A percentile compares a stretch with the other conserved stretches of the same genome.
phyloP scores from a whole-genome alignment of 2,888 invertebrate genomes.

The Aphodius granarius region DNA sequence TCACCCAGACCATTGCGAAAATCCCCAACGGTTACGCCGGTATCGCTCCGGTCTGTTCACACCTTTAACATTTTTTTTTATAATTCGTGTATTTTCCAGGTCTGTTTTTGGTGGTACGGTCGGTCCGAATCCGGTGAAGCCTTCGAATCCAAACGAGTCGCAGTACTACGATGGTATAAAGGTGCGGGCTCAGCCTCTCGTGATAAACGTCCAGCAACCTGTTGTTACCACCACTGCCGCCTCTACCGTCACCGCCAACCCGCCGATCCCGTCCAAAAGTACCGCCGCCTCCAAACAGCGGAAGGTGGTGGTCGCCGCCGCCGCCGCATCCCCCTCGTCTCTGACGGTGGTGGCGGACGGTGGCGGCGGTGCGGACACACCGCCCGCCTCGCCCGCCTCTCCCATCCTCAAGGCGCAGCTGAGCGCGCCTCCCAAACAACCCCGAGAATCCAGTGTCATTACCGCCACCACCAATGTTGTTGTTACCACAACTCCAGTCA shows the following conservation, averaged over 20 bases:
- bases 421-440: constrained; percentile 66
- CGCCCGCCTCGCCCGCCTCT: constrained; percentile 66
- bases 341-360: constrained; percentile 28
- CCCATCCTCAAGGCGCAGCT: constrained; percentile 85
- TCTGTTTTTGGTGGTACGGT: constrained; percentile 82
- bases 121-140: constrained; percentile 75
- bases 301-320: constrained; percentile 29
- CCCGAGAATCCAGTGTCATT: constrained; percentile 45
- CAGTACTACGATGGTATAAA: constrained; percentile 72
- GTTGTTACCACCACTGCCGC: constrained; percentile 27
- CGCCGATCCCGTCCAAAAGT: constrained; percentile 29
- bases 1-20: too few species aligned
- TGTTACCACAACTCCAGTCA: constrained; percentile 42
- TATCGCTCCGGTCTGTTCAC: too few species aligned
- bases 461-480: constrained; percentile 44
- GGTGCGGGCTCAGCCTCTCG: constrained; percentile 63
- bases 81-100: constrained; percentile 51
- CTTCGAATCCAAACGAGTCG: constrained; percentile 57
- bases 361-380: constrained; percentile 36
- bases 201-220: constrained; percentile 52
- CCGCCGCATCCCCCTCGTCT: constrained; percentile 42
- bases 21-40: too few species aligned
- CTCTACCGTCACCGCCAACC: constrained; percentile 28
- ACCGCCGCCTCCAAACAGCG: constrained; percentile 33
- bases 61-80: too few species aligned